phyloP scores from a whole-genome alignment of 2,888 invertebrate species.

The Conomelus anceps region DNA sequence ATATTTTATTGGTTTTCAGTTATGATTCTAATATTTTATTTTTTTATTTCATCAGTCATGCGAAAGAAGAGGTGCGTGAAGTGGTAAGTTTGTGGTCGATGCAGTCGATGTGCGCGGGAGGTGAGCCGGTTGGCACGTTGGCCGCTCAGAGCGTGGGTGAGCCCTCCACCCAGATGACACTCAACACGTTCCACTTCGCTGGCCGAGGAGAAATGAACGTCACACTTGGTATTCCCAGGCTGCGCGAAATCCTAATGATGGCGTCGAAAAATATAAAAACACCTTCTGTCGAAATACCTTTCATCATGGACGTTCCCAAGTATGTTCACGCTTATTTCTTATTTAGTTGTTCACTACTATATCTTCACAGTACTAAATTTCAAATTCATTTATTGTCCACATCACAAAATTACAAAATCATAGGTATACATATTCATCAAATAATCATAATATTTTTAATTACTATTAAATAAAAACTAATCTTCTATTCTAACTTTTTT shows the following conservation, averaged over 20 bases:
- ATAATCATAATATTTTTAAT: not conserved
- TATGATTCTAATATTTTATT: too few relatives aligned
- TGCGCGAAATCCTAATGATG: conserved; percentile 94
- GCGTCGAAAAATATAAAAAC: conserved; percentile 91
- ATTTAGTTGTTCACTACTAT: too few relatives aligned
- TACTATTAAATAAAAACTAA: too few relatives aligned
- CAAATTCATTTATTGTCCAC: too few relatives aligned
- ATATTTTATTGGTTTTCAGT: too few relatives aligned
- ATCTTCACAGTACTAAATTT: too few relatives aligned
- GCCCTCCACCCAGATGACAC: conserved; percentile 99
- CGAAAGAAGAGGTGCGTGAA: conserved; percentile 50
- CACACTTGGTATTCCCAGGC: conserved; percentile 95
- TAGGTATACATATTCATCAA: too few relatives aligned
- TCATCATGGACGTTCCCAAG: conserved; percentile 43
- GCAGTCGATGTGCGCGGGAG: conserved; percentile 73
- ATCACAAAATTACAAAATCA: too few relatives aligned
- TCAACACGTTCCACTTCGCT: conserved; percentile 99
- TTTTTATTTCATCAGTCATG: conserved; percentile 40
- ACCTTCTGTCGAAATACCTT: conserved; percentile 92
- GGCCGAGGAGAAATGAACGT: conserved; percentile 99
- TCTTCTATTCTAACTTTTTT: too few relatives aligned
- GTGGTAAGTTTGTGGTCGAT: conserved; percentile 70
- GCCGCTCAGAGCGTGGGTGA: conserved; percentile 98
- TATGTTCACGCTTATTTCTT: conserved; percentile 11
- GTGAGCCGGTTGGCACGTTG: conserved; percentile 92